phyloP scores from a whole-genome alignment of 1,140 invertebrate species.

The Caenorhabditis latens region DNA sequence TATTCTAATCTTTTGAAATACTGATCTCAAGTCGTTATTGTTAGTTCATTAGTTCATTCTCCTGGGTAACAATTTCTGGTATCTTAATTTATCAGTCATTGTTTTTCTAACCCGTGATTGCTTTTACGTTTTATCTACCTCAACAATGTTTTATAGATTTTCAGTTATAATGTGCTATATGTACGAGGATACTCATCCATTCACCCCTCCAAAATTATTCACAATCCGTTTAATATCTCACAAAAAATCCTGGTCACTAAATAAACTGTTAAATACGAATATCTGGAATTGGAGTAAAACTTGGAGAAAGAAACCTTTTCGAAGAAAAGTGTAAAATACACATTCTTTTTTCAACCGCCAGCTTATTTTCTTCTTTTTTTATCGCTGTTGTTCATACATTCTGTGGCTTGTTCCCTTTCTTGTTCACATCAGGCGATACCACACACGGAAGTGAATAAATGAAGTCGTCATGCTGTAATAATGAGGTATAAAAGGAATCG shows the following conservation, averaged over 20 bases:
- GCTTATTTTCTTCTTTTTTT: background rate
- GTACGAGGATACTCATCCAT: conserved; percentile 35
- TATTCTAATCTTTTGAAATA: background rate
- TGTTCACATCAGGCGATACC: background rate
- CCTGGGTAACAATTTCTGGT: too few relatives aligned
- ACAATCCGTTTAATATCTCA: background rate
- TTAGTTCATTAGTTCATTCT: too few relatives aligned
- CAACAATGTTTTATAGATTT: background rate
- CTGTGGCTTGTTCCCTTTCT: conserved; percentile 5
- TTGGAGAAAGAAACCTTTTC: background rate
- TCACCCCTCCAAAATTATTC: background rate
- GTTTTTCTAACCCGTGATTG: too few relatives aligned
- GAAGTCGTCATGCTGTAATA: background rate
- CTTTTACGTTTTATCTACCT: too few relatives aligned
- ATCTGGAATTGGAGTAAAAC: background rate
- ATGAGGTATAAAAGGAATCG: background rate
- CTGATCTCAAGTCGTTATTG: too few relatives aligned
- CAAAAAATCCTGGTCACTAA: background rate
- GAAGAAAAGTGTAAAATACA: background rate
- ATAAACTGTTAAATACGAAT: too few relatives aligned
- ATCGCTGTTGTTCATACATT: background rate
- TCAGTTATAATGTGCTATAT: background rate
- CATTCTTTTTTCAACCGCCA: background rate
- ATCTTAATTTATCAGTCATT: too few relatives aligned
- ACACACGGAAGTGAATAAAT: conserved; percentile 7